These are phyloP conservation scores for Grantiella picta DNA, from an alignment of 2,113 vertebrate genomes.

Conservation along the genomic window DNA sequence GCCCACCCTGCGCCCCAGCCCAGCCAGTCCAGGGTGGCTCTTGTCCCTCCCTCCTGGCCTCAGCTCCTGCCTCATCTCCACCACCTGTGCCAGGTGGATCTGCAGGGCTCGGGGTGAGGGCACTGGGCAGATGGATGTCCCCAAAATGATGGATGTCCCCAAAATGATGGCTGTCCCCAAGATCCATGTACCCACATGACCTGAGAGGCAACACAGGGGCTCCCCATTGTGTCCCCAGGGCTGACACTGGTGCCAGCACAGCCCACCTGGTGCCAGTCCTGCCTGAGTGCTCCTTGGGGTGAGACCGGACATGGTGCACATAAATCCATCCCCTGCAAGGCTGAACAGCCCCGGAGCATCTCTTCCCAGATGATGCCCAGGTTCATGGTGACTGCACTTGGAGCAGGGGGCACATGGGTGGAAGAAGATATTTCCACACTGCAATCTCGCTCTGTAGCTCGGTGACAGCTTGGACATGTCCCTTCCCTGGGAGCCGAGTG, in stretches of 20 bases:
- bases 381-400: fast-evolving
- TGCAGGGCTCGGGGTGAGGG: not conserved
- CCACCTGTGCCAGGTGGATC: fast-evolving
- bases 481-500: not conserved
- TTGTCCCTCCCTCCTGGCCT: not conserved
- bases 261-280: not conserved
- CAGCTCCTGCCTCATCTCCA: not conserved
- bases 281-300: fast-evolving
- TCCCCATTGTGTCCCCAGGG: fast-evolving
- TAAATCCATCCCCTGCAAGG: not conserved
- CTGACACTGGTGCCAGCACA: not conserved
- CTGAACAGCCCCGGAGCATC: not conserved
- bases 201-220: fast-evolving
- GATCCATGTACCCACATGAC: fast-evolving
- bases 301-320: fast-evolving
- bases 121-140: fast-evolving
- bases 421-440: not conserved
- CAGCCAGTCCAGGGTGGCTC: not conserved
- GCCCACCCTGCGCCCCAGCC: not conserved
- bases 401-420: fast-evolving
- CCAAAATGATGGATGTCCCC: not conserved
- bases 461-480: fast-evolving
- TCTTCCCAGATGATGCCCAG: not conserved
- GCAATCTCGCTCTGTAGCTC: fast-evolving
- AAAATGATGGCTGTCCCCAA: not conserved